These are phyloP conservation scores for Natator depressus DNA, from an alignment of 2,113 vertebrate genomes.

Conservation along the genomic window DNA sequence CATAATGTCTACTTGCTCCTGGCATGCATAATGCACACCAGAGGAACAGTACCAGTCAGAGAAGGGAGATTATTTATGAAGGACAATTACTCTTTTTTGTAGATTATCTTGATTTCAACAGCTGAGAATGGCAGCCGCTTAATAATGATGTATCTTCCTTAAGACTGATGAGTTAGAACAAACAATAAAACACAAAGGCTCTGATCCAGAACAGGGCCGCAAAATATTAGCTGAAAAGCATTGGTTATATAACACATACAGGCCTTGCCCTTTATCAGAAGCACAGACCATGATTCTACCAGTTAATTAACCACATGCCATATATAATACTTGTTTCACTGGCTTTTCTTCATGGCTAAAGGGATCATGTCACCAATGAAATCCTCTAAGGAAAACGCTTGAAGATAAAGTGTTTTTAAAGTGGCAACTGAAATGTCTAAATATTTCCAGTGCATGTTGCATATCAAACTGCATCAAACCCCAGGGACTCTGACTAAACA, in stretches of 20 bases:
- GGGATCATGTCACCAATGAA: neutral
- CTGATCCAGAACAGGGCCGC: neutral
- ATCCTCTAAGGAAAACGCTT: neutral
- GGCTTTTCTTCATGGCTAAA: neutral
- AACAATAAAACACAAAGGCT: neutral
- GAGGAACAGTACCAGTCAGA: neutral
- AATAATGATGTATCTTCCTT: neutral
- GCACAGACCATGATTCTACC: neutral
- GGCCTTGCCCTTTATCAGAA: neutral
- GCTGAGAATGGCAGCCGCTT: neutral
- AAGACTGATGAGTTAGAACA: neutral
- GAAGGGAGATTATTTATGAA: neutral
- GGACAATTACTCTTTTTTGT: neutral
- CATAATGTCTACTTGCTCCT: neutral
- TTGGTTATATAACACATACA: neutral
- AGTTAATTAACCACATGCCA: neutral
- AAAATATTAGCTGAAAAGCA: neutral
- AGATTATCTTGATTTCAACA: neutral
- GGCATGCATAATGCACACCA: fast-evolving
- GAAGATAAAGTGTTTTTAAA: neutral
- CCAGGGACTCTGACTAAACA: neutral
- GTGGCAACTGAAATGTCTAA: neutral
- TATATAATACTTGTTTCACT: neutral
- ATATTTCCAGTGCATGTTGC: neutral
- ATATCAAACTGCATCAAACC: neutral